Evolutionary conservation across 2,797 vertebrate genomes (phyloP).

Genomic region (Siniperca undulata): DNA sequence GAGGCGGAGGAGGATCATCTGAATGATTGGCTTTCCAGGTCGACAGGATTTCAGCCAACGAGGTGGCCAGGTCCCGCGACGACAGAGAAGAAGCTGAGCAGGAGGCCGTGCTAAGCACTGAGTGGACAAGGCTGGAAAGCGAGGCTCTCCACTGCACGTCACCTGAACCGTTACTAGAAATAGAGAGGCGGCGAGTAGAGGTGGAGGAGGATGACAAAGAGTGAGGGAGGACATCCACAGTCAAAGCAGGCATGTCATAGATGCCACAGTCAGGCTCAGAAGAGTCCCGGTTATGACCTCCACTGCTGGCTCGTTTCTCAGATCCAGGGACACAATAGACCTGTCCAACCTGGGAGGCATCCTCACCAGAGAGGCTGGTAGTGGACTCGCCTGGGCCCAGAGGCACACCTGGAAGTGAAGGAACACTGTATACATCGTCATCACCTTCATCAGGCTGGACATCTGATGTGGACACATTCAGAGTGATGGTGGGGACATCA

Average conservation of each 20-base stretch:
- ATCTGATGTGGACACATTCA: slow-evolving; percentile 72
- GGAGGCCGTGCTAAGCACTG: slow-evolving; percentile 73
- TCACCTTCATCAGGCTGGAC: slow-evolving; percentile 73
- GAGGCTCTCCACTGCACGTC: slow-evolving; percentile 84
- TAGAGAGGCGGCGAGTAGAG: slow-evolving; percentile 83
- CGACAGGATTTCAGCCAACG: slow-evolving; percentile 86
- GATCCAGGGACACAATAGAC: slow-evolving; percentile 78
- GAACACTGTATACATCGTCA: slow-evolving; percentile 88
- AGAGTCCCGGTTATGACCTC: slow-evolving; percentile 60
- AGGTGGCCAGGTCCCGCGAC: slow-evolving; percentile 83
- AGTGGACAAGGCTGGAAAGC: slow-evolving; percentile 81
- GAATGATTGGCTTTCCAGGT: slow-evolving; percentile 84
- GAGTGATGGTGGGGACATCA: slow-evolving; percentile 86
- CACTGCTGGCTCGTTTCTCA: slow-evolving; percentile 75
- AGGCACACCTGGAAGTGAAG: slow-evolving; percentile 84
- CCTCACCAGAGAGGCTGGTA: slow-evolving; percentile 62
- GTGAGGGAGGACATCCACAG: slow-evolving; percentile 78
- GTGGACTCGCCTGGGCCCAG: slow-evolving; percentile 71
- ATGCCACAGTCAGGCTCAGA: slow-evolving; percentile 85
- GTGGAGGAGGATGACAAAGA: slow-evolving; percentile 78
- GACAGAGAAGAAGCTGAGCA: slow-evolving; percentile 65
- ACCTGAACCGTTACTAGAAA: slow-evolving; percentile 86
- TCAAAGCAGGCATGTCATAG: slow-evolving; percentile 90
- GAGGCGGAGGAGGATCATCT: slow-evolving; percentile 80
- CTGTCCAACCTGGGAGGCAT: slow-evolving; percentile 72